Evolutionary conservation across 2,888 invertebrate species (phyloP).

Genomic region (Torymus auratus): DNA sequence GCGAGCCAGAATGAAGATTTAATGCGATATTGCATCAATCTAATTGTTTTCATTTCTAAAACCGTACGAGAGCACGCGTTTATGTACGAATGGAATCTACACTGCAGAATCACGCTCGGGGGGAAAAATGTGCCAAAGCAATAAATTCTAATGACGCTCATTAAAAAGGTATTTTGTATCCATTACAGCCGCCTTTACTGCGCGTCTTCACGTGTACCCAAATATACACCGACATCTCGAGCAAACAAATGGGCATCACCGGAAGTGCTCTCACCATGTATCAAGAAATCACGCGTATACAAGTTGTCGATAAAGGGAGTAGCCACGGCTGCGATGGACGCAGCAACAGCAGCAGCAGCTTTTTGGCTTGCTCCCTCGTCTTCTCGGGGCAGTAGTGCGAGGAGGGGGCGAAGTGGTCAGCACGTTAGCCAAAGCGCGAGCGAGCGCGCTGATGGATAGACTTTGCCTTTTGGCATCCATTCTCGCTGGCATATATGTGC

Average conservation of each 20-base stretch:
- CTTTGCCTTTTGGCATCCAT: slow-evolving; percentile 45
- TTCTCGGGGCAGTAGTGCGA: not conserved
- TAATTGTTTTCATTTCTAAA: slow-evolving; percentile 51
- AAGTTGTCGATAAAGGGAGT: slow-evolving; percentile 74
- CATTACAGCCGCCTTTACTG: slow-evolving; percentile 8
- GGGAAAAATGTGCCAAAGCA: slow-evolving; percentile 39
- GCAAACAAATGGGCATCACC: slow-evolving; percentile 45
- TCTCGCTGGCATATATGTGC: not conserved
- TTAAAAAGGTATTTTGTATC: slow-evolving; percentile 40
- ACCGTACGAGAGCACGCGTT: slow-evolving; percentile 17
- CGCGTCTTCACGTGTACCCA: too few relatives aligned
- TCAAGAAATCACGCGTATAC: slow-evolving; percentile 57
- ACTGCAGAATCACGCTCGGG: too few relatives aligned
- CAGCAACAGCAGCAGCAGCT: not conserved
- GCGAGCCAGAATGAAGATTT: slow-evolving; percentile 33
- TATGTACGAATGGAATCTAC: too few relatives aligned
- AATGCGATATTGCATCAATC: slow-evolving; percentile 31
- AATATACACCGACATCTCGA: too few relatives aligned
- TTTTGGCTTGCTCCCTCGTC: slow-evolving; percentile 15
- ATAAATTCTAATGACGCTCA: slow-evolving; percentile 43
- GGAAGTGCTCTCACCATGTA: not conserved
- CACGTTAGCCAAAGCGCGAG: slow-evolving; percentile 24
- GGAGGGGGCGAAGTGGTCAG: slow-evolving; percentile 36
- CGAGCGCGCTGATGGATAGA: slow-evolving; percentile 41
- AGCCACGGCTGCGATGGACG: not conserved